Evolutionary conservation across 2,888 invertebrate species (phyloP).

Genomic region (Bombylius major): DNA sequence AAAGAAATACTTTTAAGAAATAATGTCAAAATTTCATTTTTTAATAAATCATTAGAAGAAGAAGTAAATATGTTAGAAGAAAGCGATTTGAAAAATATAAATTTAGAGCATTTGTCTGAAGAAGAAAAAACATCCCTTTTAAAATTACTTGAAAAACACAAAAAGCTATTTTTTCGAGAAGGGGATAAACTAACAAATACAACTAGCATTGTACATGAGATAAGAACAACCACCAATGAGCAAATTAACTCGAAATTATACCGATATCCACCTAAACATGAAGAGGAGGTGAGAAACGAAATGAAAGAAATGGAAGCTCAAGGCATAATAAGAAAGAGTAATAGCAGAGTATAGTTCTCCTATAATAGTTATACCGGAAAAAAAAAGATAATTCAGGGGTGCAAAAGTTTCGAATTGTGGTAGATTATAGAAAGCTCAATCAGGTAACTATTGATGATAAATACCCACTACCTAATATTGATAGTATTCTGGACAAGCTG

Average conservation of each 20-base stretch:
- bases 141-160: conserved; percentile 3
- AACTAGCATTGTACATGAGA: conserved; percentile 4
- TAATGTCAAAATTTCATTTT: background rate
- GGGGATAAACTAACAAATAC: conserved; percentile 5
- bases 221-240: conserved; percentile 5
- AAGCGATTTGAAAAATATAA: no score
- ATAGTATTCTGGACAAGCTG: conserved; percentile 6
- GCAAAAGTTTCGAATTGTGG: no score
- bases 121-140: conserved; percentile 1
- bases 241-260: background rate
- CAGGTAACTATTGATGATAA: background rate
- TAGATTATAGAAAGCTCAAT: no score
- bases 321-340: background rate
- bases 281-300: conserved; percentile 5
- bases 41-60: background rate
- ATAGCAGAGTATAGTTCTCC: no score
- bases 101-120: conserved; percentile 1
- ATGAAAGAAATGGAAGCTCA: conserved; percentile 2
- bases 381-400: no score
- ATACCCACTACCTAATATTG: conserved; percentile 6
- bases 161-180: conserved; percentile 4
- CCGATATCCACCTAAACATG: conserved; percentile 1
- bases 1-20: background rate
- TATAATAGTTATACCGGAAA: no score
- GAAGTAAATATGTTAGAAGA: no score